Conservation (phyloP, 37 sponge, comb jelly and placozoan genomes). For the Haliclona indistincta region DNA sequence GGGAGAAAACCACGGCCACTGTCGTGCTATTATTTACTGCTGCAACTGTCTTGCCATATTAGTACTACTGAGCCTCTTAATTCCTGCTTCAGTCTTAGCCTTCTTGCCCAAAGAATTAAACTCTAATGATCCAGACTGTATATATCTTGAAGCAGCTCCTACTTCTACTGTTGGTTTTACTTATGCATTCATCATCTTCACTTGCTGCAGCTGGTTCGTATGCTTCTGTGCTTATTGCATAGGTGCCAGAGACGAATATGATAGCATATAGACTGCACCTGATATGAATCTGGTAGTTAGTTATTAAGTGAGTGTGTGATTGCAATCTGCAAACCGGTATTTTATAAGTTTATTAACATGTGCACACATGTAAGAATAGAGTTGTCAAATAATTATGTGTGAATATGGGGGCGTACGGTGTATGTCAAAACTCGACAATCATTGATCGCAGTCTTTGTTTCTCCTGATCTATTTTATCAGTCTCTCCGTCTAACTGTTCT, state of each 20-base stretch:
- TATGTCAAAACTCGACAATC: too few relatives aligned
- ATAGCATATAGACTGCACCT: too few relatives aligned
- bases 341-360: too few relatives aligned
- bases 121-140: too few relatives aligned
- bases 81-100: neutral
- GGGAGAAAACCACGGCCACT: neutral
- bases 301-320: too few relatives aligned
- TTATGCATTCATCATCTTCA: neutral
- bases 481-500: slow-evolving; percentile 40
- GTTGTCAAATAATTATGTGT: too few relatives aligned
- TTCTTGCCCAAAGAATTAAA: neutral
- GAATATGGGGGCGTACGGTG: too few relatives aligned
- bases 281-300: too few relatives aligned
- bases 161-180: neutral
- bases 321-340: too few relatives aligned
- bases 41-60: neutral
- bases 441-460: slow-evolving; percentile 16
- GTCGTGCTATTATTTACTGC: neutral
- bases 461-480: slow-evolving; percentile 9
- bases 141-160: neutral
- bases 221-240: neutral
- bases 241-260: neutral
- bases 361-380: too few relatives aligned
- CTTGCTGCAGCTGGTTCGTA: neutral
- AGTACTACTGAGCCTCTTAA: neutral